Evolutionary conservation across 2,113 vertebrate species (phyloP).

Genomic region (Saiga tatarica): DNA sequence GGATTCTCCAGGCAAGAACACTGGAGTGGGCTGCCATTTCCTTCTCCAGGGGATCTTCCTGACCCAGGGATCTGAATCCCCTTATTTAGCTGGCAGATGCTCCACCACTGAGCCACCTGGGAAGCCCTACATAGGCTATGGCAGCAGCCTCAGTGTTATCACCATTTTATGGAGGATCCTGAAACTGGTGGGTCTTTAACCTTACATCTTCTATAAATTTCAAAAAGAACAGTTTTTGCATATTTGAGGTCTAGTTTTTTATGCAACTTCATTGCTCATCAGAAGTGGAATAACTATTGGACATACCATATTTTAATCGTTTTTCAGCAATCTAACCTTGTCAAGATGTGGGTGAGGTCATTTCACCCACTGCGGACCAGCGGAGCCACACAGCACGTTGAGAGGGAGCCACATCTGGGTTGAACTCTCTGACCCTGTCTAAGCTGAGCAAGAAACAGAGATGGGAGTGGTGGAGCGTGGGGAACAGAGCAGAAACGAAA

Average conservation of each 20-base stretch:
- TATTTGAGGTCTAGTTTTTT: not conserved
- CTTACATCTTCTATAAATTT: not conserved
- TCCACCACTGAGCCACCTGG: not conserved
- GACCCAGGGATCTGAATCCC: not conserved
- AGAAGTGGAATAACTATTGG: not conserved
- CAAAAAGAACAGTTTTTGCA: not conserved
- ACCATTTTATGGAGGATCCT: not conserved
- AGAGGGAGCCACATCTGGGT: not conserved
- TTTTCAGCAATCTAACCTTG: not conserved
- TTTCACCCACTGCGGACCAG: not conserved
- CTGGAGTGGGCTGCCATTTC: not conserved
- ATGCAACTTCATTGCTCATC: not conserved
- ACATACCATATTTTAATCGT: not conserved
- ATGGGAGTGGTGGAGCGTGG: not conserved
- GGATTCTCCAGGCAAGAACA: not conserved
- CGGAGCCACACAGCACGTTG: accelerated
- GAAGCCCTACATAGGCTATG: not conserved
- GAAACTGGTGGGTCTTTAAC: not conserved
- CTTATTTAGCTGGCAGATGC: not conserved
- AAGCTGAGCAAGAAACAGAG: not conserved
- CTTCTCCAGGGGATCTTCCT: not conserved
- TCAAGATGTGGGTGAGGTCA: not conserved
- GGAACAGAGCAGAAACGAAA: not conserved
- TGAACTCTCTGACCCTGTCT: not conserved
- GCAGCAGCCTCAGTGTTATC: not conserved